These are phyloP conservation scores for Heterohyrax brucei DNA, from an alignment of 2,797 vertebrate genomes.

Conservation along the genomic window DNA sequence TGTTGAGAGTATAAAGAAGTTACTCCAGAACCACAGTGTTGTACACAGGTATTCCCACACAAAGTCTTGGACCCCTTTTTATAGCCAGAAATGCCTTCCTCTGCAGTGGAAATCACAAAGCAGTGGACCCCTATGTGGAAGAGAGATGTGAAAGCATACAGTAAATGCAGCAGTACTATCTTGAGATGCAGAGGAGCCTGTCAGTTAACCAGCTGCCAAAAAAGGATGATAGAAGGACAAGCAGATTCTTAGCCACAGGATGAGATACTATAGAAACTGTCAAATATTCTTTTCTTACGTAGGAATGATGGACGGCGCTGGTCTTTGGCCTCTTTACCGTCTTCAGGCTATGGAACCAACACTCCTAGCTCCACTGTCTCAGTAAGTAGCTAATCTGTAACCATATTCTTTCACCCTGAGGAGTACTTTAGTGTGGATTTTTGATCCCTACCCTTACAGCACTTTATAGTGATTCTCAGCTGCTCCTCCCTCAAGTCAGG, in stretches of 20 bases:
- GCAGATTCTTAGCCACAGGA: conserved; percentile 31
- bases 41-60: conserved; percentile 25
- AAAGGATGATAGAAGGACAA: conserved; percentile 30
- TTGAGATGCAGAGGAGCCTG: conserved; percentile 18
- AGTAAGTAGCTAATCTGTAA: conserved; percentile 91
- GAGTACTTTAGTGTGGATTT: background rate
- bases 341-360: conserved; percentile 98
- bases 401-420: background rate
- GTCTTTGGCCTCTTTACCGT: conserved; percentile 98
- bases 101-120: conserved; percentile 18
- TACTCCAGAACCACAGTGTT: conserved; percentile 42
- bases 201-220: conserved; percentile 2
- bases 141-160: background rate
- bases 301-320: conserved; percentile 98
- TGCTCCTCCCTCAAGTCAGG: conserved; percentile 33
- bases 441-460: background rate
- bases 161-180: background rate
- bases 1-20: conserved; percentile 45
- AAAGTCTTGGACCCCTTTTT: conserved; percentile 14
- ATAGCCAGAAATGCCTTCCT: conserved; percentile 24
- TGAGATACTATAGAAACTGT: conserved; percentile 26
- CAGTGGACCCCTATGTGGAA: background rate
- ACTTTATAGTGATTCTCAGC: conserved; percentile 42
- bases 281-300: conserved; percentile 77
- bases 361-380: conserved; percentile 99